phyloP scores from a whole-genome alignment of 2,888 invertebrate genomes.

The Caenorhabditis panamensis region DNA sequence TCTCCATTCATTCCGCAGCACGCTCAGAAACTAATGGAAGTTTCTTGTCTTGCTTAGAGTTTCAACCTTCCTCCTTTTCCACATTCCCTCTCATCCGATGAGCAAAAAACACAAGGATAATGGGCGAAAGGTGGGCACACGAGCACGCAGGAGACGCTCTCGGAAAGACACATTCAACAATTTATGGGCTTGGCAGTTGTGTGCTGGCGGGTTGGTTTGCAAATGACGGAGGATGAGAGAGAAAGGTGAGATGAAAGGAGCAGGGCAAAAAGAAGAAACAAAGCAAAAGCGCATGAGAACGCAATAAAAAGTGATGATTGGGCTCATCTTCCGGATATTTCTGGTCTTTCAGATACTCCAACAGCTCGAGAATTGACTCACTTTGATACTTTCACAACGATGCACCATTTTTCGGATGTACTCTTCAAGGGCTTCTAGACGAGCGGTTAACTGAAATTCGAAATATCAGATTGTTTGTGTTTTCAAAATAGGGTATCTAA shows the following conservation, averaged over 20 bases:
- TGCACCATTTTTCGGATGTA: constrained; percentile 67
- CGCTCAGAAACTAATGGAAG: too few relatives aligned
- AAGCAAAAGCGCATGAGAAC: constrained; percentile 36
- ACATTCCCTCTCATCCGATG: background rate
- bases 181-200: constrained; percentile 63
- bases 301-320: constrained; percentile 33
- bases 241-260: constrained; percentile 21
- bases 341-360: too few relatives aligned
- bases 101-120: constrained; percentile 14
- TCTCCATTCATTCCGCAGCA: too few relatives aligned
- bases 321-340: background rate
- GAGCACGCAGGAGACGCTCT: background rate
- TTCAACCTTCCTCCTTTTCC: too few relatives aligned
- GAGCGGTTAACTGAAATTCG: constrained; percentile 34
- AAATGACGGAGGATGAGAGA: constrained; percentile 1
- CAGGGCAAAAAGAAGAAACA: constrained; percentile 26
- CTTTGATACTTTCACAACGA: constrained; percentile 70
- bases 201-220: constrained; percentile 1
- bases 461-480: background rate
- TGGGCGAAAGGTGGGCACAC: constrained; percentile 11
- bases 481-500: background rate
- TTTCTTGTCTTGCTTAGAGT: too few relatives aligned
- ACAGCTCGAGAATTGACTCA: constrained; percentile 14
- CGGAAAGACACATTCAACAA: constrained; percentile 51
- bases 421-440: constrained; percentile 65